Conservation (phyloP, 2,888 invertebrate species). For the Stegophylla sp. region DNA sequence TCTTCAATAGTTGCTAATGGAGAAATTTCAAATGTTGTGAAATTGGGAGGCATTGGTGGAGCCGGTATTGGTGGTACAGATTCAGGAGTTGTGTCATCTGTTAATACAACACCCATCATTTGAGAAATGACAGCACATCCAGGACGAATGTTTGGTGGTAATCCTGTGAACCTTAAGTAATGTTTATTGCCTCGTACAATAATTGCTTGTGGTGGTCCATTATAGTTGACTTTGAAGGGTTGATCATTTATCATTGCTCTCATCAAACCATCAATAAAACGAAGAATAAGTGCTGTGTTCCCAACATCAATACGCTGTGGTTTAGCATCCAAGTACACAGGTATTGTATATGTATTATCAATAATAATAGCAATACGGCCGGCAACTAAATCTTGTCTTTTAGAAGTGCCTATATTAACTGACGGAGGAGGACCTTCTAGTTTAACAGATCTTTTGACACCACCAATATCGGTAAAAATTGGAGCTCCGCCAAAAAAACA, state of each 20-base stretch:
- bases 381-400: slow-evolving; percentile 81
- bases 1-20: slow-evolving; percentile 28
- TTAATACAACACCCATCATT: slow-evolving; percentile 73
- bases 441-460: slow-evolving; percentile 78
- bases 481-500: slow-evolving; percentile 91
- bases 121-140: slow-evolving; percentile 75
- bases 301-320: slow-evolving; percentile 79
- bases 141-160: slow-evolving; percentile 77
- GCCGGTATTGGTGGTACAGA: slow-evolving; percentile 62
- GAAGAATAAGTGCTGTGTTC: slow-evolving; percentile 75
- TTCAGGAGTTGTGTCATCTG: slow-evolving; percentile 60
- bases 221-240: slow-evolving; percentile 81
- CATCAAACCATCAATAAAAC: slow-evolving; percentile 79
- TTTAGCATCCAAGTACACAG: slow-evolving; percentile 83
- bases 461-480: slow-evolving; percentile 81
- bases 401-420: slow-evolving; percentile 83
- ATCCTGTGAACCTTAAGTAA: slow-evolving; percentile 79
- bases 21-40: slow-evolving; percentile 31
- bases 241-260: slow-evolving; percentile 81
- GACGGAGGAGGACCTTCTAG: slow-evolving; percentile 91
- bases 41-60: slow-evolving; percentile 63
- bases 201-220: slow-evolving; percentile 82
- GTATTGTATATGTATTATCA: slow-evolving; percentile 76
- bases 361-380: slow-evolving; percentile 85
- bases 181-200: slow-evolving; percentile 77